Evolutionary conservation across 2,888 invertebrate species (phyloP).

Genomic region (Microplitis deprimator): DNA sequence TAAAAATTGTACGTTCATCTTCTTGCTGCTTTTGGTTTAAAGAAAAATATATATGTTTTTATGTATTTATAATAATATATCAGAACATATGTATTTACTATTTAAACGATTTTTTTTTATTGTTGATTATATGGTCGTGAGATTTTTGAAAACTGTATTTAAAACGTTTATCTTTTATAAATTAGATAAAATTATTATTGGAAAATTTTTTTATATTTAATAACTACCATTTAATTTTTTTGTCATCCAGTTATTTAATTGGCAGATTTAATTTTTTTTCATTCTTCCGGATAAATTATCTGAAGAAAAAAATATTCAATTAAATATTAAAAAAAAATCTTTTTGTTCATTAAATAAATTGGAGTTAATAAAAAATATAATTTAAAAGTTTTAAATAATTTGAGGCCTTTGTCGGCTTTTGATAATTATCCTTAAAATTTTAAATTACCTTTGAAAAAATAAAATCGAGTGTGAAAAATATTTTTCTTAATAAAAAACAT

Average conservation of each 20-base stretch:
- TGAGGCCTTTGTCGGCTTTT: background rate
- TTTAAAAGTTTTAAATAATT: background rate
- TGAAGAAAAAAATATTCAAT: background rate
- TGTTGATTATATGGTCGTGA: background rate
- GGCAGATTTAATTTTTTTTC: background rate
- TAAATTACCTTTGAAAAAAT: background rate
- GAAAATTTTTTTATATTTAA: background rate
- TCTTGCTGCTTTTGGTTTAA: background rate
- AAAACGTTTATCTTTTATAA: background rate
- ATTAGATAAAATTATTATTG: background rate
- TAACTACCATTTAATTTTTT: background rate
- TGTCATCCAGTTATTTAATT: background rate
- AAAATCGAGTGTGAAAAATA: conserved; percentile 1
- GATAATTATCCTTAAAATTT: background rate
- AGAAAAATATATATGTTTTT: background rate
- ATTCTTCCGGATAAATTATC: background rate
- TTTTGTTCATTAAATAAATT: background rate
- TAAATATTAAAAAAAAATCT: background rate
- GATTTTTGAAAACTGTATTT: background rate
- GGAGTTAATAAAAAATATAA: background rate
- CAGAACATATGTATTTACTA: background rate
- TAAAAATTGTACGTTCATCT: background rate
- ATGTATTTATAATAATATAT: background rate
- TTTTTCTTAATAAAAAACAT: conserved; percentile 3
- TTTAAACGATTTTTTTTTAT: background rate